Evolutionary conservation across 2,888 invertebrate genomes (phyloP), one percentile per base, ranked within the genome.

Genomic region (Ellobium chinense): DNA sequence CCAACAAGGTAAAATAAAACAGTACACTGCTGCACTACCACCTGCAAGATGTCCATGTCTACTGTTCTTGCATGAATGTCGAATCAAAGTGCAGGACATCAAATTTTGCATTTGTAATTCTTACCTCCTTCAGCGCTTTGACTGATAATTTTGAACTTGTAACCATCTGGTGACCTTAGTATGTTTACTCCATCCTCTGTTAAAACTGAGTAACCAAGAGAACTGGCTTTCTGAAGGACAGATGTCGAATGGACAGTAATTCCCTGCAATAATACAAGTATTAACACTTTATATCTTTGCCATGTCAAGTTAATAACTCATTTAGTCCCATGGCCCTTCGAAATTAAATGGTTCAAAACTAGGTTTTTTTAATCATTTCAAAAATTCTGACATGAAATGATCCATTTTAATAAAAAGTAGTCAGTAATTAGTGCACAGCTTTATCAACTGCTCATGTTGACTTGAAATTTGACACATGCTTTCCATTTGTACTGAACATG

Each of bases 81-180:
- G 5, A n/a, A 60, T n/a, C n/a, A n/a, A 24, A 14, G 7, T 18
- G 18, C 18, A 18, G 18, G 46, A 46, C 46, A 46, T 18, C 46
- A 46, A 7, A 46, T 7, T n/a, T n/a, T n/a, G n/a, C n/a, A n/a
- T n/a, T 46, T 3, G 9, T 27, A 56, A 21, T 27, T 9, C 78
- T 68, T 69, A 89, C 89, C 89, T 84, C 88, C 89, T 24, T 80
- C 37, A n/a, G 74, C 24, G 0, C 87, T 77, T 92, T 96, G 95
- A 89, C 97, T 95, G 73, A 96, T 93, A 75, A 99, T 94, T 89
- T 94, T 95, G 93, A 98, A 98, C 89, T 95, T 96, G 91, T 98
- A 98, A 60, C 98, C 99, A 89, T 97, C 98, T 5, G 99, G 99
- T 65, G 98, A 97, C 90, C 95, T 95, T 0, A 97, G 87, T 85